phyloP scores from a whole-genome alignment of 2,888 invertebrate genomes.

The Agonopterix heracliana region DNA sequence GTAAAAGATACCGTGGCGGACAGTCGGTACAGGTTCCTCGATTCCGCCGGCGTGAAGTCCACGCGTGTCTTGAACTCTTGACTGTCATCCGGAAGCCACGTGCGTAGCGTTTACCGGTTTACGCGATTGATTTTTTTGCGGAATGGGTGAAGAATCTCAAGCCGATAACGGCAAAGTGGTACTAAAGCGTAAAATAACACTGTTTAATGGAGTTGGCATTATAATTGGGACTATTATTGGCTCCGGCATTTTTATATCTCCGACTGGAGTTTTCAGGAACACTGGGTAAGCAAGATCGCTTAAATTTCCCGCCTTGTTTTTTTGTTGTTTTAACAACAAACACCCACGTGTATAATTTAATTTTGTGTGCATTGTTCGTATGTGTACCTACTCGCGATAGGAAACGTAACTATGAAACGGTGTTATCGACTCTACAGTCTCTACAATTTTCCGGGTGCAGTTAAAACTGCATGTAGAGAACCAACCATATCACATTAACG shows the following conservation, averaged over 20 bases:
- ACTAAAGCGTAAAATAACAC: constrained; percentile 87
- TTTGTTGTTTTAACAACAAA: constrained; percentile 11
- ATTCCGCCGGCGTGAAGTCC: constrained; percentile 16
- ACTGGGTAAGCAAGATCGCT: constrained; percentile 73
- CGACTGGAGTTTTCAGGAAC: constrained; percentile 83
- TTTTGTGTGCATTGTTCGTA: constrained; percentile 11
- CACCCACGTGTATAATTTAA: constrained; percentile 8
- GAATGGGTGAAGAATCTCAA: constrained; percentile 68
- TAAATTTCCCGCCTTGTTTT: constrained; percentile 40
- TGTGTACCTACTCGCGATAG: background rate
- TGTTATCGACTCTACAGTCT: too few relatives aligned
- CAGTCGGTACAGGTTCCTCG: constrained; percentile 25
- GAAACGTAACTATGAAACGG: too few relatives aligned
- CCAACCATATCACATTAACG: too few relatives aligned
- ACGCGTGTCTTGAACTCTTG: constrained; percentile 9
- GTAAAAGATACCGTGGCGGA: constrained; percentile 41
- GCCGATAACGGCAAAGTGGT: constrained; percentile 76
- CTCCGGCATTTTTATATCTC: constrained; percentile 94
- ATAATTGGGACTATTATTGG: constrained; percentile 94
- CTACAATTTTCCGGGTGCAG: too few relatives aligned
- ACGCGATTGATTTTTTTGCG: constrained; percentile 67
- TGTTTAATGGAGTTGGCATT: constrained; percentile 90
- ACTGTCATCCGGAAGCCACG: constrained; percentile 36
- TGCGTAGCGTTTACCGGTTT: constrained; percentile 48
- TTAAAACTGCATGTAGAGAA: too few relatives aligned